Base-by-base conservation (phyloP, 2,797 vertebrate genomes). In the Dromococcyx pavoninus region DNA sequence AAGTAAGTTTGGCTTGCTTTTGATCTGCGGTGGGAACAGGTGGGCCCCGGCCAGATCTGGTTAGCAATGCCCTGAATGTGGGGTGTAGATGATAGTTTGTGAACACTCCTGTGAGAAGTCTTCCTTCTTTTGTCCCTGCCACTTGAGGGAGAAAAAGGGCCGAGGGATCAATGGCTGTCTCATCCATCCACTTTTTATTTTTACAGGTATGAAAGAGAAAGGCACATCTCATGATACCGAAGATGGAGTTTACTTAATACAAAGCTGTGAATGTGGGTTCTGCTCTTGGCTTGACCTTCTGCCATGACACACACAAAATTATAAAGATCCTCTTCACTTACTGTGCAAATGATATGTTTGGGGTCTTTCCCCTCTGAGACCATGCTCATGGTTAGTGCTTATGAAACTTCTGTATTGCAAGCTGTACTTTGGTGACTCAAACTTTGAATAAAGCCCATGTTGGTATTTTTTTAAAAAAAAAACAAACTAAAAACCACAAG, bases 211-310 rank as follows among this genome's bases (percentile, higher is more conserved):
- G 44, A 69, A n/a, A 44, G 54, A 30, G 53, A 39, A 67, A 60
- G 17, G 21, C 17, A 2, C 12, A 6, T 69, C 17, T 77, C 7
- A 1, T 53, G 15, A 41, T 50, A 53, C 28, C 0, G 0, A 35
- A 54, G 30, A 32, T 54, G 53, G 30, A 54, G 28, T 30, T 53
- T 30, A 53, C 28, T 17, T 54, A 30, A 32, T 28, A 51, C 39
- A 50, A 72, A 88, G 5, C 41, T 60, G 17, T n/a, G 32, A 11
- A 7, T 23, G 11, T 33, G 24, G 8, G 8, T 51, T 72, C 25
- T 79, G 18, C 27, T 69, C 61, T 84, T 77, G n/a, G 11, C 51
- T 76, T 66, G 24, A 32, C 69, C 24, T 12, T 9, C 7, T 54
- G 33, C 50, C 54, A n/a, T 7, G 17, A 28, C 65, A 74, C 56